Percentiles rank a stretch among this genome's conserved stretches.
Evolutionary conservation across 1,140 invertebrate genomes (phyloP).

Genomic region (Spodoptera litura): DNA sequence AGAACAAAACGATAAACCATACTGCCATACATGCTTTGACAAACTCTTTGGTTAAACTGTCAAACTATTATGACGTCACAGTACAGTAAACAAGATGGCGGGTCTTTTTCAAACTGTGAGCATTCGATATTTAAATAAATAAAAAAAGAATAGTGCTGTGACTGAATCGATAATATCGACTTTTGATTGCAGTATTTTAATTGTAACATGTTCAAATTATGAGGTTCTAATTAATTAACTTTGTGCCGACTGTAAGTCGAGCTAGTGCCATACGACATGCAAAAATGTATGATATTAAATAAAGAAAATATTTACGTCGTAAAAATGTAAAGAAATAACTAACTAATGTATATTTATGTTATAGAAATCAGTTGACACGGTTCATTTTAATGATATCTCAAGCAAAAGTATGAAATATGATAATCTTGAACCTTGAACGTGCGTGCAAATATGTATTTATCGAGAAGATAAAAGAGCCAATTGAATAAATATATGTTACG

Average conservation of each 20-base stretch:
- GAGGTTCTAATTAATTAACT: conserved; percentile 37
- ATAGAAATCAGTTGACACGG: conserved; percentile 5
- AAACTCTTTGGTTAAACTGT: conserved; percentile 95
- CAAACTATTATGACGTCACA: conserved; percentile 9
- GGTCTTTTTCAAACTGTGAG: too few relatives aligned
- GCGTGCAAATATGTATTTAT: conserved; percentile 2
- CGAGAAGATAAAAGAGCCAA: conserved; percentile 5
- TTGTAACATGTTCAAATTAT: conserved; percentile 24
- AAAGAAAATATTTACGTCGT: conserved; percentile 3
- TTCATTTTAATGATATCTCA: neutral
- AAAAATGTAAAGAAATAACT: conserved; percentile 18
- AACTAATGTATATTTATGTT: conserved; percentile 19
- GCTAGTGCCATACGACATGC: conserved; percentile 25
- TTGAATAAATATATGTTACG: neutral
- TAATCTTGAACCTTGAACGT: neutral
- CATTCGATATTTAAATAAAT: conserved; percentile 11
- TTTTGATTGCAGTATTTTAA: conserved; percentile 28
- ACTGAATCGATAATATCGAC: conserved; percentile 28
- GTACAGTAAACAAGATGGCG: neutral
- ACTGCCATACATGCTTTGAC: conserved; percentile 98
- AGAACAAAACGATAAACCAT: conserved; percentile 98
- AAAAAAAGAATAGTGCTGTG: conserved; percentile 26
- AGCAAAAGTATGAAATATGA: conserved; percentile 11
- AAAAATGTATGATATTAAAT: conserved; percentile 29
- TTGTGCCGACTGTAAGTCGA: conserved; percentile 18